Evolutionary conservation across 2,888 invertebrate species (phyloP), one percentile per base, ranked within the genome.

Genomic region (Drosophila antonietae): DNA sequence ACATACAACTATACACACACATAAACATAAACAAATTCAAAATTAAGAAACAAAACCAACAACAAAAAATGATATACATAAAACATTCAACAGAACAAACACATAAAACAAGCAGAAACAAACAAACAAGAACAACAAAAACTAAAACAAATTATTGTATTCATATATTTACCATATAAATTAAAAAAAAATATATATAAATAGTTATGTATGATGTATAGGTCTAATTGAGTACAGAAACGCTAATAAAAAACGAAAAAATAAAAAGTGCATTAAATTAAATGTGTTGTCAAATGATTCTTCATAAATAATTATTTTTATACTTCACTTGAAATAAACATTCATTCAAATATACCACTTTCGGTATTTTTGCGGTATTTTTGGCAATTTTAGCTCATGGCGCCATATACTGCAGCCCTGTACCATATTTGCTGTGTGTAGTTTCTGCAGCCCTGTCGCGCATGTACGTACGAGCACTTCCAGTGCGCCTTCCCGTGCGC

Each of bases 201-300:
- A 87, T 89, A 88, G 86, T 88, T 89, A 85, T 89, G 75, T 88
- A 88, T 76, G 86, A 90, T 81, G 89, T 86, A 88, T 87, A 87
- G 81, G 78, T 90, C 81, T 88, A 81, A 80, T 83, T 78, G 79
- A 89, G 79, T 88, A 90, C 80, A 78, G 75, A 88, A 83, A 83
- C 74, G 88, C 90, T 88, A 88, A 90, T 85, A 89, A 88, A 84
- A 79, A 73, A 55, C 47, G 80, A 87, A 81, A 83, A 81, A 74
- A 85, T 80, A 74, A 71, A 75, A 88, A 82, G 85, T 83, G 87
- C 84, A 86, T 88, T 88, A 78, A 81, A 81, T 67, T 69, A 49
- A 78, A 58, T 63, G 18, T 10, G 15, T 47, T 35, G 12, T 15
- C 46, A 12, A 57, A 39, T 37, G 33, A 56, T 43, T 57, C 20